Base-by-base conservation (phyloP, 2,888 invertebrate genomes). In the Hydriomena furcata region DNA sequence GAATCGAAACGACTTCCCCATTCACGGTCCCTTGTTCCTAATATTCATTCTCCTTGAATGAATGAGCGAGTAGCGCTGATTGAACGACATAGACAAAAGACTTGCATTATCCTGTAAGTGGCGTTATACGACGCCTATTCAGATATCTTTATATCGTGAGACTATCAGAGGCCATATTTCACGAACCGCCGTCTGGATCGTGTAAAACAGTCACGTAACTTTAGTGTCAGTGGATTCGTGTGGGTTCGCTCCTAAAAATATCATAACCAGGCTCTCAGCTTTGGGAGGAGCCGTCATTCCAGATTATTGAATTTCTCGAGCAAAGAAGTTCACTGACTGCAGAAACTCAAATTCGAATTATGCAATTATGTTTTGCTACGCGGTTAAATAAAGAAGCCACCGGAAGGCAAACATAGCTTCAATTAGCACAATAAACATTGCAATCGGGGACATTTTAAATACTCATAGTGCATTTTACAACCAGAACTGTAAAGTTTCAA, bases 191-290 rank as follows among this genome's bases (percentile, higher is more conserved):
- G 60, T 58, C 65, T 63, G 64, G 59, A 74, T 79, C 71, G 66
- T 66, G 74, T 71, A 82, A 79, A 79, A 74, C 74, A 73, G 82
- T 82, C 82, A 82, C 82, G 82, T 82, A 76, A 70, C 71, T 75
- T 79, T 77, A 79, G 77, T 78, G 75, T 73, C 76, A 65, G 77
- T 78, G 76, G 73, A 71, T 71, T 70, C 60, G 64, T 60, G 61
- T 65, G 71, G 70, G 64, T 65, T 55, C 55, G 66, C 62, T 70
- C 65, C 70, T 77, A 73, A 78, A 78, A 79, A 81, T 81, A 77
- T 81, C 78, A 79, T 81, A 82, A 79, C 73, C 69, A 70, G 66
- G 61, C 65, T 65, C 60, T 61, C 58, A 63, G 55, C 59, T 47
- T 59, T 60, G 61, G 60, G 63, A 60, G 57, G 58, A 62, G 55